Percentiles rank a stretch among this genome's conserved stretches.
phyloP scores from a whole-genome alignment of 1,140 invertebrate species.

The Penaeus vannamei region DNA sequence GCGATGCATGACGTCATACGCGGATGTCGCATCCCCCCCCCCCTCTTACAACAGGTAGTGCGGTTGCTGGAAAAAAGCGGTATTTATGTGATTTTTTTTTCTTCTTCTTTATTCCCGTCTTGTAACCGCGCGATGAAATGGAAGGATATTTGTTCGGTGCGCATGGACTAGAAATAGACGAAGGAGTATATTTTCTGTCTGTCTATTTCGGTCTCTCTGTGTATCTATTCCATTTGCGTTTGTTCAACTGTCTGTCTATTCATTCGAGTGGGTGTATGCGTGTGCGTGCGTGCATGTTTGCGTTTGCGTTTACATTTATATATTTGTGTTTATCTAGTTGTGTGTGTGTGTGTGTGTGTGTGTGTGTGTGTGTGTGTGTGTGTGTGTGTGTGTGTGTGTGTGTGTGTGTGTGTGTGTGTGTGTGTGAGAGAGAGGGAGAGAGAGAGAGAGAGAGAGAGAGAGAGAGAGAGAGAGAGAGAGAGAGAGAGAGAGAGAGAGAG shows the following conservation, averaged over 20 bases:
- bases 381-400: not conserved
- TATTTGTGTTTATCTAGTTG: not conserved
- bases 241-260: not conserved
- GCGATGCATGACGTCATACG: too few relatives aligned
- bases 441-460: not conserved
- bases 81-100: not conserved
- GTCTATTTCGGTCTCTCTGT: not conserved
- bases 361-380: not conserved
- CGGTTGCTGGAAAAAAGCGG: not conserved
- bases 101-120: not conserved
- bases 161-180: too few relatives aligned
- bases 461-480: too few relatives aligned
- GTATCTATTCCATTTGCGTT: not conserved
- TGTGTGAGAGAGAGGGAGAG: not conserved
- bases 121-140: too few relatives aligned
- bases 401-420: constrained; percentile 6
- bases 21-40: not conserved
- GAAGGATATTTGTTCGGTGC: too few relatives aligned
- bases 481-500: too few relatives aligned
- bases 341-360: not conserved
- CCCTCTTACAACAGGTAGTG: not conserved
- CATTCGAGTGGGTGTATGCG: too few relatives aligned
- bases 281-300: not conserved
- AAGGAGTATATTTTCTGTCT: not conserved
- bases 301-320: not conserved